Evolutionary conservation across 2,888 invertebrate species (phyloP).

Genomic region (Lissocephala sabroskyi): DNA sequence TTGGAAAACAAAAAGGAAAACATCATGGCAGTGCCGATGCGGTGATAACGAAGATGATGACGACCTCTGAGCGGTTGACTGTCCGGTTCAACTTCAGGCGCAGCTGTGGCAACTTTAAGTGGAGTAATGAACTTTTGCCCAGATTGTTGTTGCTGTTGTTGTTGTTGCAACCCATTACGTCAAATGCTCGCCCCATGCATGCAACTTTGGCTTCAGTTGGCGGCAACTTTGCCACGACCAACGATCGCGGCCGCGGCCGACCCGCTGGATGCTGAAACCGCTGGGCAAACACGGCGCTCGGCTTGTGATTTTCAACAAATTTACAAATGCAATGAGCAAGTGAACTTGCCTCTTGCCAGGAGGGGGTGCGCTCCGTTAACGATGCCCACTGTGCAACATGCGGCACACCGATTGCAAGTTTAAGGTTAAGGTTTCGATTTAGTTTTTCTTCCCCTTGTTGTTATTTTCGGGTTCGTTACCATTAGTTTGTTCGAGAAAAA

Average conservation of each 20-base stretch:
- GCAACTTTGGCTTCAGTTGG: constrained; percentile 29
- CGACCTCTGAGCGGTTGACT: constrained; percentile 14
- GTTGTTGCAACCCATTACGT: constrained; percentile 47
- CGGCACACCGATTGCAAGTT: constrained; percentile 38
- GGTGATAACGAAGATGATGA: constrained; percentile 12
- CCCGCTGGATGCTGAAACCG: no score
- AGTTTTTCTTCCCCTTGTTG: constrained; percentile 24
- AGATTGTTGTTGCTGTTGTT: constrained; percentile 25
- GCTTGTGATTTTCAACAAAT: constrained; percentile 32
- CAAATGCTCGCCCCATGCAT: constrained; percentile 50
- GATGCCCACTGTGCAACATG: not conserved
- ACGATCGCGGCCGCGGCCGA: no score
- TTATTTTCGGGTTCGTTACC: constrained; percentile 7
- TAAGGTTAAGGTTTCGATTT: constrained; percentile 63
- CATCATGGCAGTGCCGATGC: not conserved
- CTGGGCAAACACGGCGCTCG: constrained; percentile 2
- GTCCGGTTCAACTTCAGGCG: constrained; percentile 43
- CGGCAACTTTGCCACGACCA: constrained; percentile 14
- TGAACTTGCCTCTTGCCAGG: constrained; percentile 9
- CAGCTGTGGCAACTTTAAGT: constrained; percentile 48
- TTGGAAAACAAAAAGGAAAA: constrained; percentile 25
- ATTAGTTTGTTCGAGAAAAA: constrained; percentile 11
- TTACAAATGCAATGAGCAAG: constrained; percentile 27
- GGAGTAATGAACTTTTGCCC: constrained; percentile 59
- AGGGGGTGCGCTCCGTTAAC: no score